Evolutionary conservation across 2,113 vertebrate genomes (phyloP), one percentile per base, ranked within the genome.

Genomic region (Carassius auratus): DNA sequence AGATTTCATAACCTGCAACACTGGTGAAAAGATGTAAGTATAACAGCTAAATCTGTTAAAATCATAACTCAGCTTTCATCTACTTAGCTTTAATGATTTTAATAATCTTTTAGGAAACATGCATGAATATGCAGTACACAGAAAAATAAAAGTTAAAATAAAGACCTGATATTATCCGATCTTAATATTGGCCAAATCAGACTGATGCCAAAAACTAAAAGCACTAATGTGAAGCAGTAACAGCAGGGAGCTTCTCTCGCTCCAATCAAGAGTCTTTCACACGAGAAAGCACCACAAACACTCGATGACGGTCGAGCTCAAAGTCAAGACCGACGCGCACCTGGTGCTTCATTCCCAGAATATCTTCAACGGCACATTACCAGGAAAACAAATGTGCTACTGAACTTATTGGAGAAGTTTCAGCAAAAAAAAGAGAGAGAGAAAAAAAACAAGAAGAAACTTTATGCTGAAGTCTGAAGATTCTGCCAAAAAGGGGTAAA

Each of bases 381-480:
- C 52, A 59, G 50, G 12, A 79, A 79, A 79, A 42, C 33, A 33
- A 76, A 76, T 30, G 23, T 62, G 55, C 57, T 61, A 5, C 52
- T 13, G 23, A 59, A 78, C 36, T 42, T 79, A 13, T 21, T 57
- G 9, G 76, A 61, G 33, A 57, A 76, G 48, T 76, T 76, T 76
- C 30, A 71, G 33, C 68, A 71, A 38, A 71, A 69, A 42, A 68
- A 7, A 38, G 8, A 8, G 5, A 42, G 6, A 64, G 7, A 69
- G 3, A 68, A 19, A 75, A n/a, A 50, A 79, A 23, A 79, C 23
- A 59, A 38, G 76, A 55, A 15, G 2, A 81, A 81, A 81, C 38
- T 81, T 81, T 81, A 42, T 81, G 78, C 78, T 81, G 57, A 81
- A 81, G 78, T 81, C n/a, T 81, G 59, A 81, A 64, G 59, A 81